A percentile compares a stretch with the other conserved stretches of the same genome.
Conservation (phyloP, 2,113 vertebrate species). For the Colistium nudipinnis region DNA sequence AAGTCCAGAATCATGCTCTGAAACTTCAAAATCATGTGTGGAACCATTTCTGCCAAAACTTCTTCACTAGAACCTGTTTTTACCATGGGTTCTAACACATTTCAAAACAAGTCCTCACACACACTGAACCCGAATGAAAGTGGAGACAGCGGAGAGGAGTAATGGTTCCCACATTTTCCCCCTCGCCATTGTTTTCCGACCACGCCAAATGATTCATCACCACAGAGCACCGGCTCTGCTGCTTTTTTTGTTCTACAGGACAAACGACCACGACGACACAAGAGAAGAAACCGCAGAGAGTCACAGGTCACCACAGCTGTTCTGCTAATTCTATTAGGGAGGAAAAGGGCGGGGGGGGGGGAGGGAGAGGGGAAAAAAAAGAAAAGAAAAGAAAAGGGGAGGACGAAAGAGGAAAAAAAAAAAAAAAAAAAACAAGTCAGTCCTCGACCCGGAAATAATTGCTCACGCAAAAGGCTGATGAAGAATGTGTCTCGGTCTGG, state of each 20-base stretch:
- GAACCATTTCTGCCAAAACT: no score
- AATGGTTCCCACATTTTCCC: slow-evolving; percentile 40
- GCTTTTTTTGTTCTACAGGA: slow-evolving; percentile 34
- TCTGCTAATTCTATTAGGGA: slow-evolving; percentile 56
- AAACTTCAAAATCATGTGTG: no score
- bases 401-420: not conserved
- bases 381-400: slow-evolving; percentile 16
- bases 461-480: slow-evolving; percentile 65
- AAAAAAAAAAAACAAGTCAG: slow-evolving; percentile 30
- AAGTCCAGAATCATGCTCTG: slow-evolving; percentile 4
- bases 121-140: slow-evolving; percentile 30
- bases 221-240: slow-evolving; percentile 34
- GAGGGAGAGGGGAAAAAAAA: not conserved
- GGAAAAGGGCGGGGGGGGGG: not conserved
- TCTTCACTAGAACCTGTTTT: no score
- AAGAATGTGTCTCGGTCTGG: slow-evolving; percentile 74
- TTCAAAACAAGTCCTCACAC: slow-evolving; percentile 43
- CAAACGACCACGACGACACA: slow-evolving; percentile 33
- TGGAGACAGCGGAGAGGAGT: slow-evolving; percentile 9
- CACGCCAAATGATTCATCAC: slow-evolving; percentile 29
- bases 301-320: slow-evolving; percentile 68
- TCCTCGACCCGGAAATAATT: slow-evolving; percentile 83
- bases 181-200: slow-evolving; percentile 44
- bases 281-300: slow-evolving; percentile 24
- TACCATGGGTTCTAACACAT: no score